Evolutionary conservation across 2,113 vertebrate genomes (phyloP).

Genomic region (Eretmochelys imbricata): DNA sequence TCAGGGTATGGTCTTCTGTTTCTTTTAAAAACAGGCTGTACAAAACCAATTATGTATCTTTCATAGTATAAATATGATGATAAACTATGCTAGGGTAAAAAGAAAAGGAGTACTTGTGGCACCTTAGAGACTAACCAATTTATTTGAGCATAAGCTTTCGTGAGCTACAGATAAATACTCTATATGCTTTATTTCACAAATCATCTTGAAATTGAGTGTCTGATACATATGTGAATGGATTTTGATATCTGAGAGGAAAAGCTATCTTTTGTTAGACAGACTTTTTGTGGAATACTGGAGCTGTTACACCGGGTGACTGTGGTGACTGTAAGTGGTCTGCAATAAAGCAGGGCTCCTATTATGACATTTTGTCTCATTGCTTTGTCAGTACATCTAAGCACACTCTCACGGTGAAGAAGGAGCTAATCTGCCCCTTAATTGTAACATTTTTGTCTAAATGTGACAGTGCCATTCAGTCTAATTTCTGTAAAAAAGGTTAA

Average conservation of each 20-base stretch:
- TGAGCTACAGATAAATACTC: not conserved
- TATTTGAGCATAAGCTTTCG: too few relatives aligned
- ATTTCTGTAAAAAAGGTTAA: slow-evolving; percentile 8
- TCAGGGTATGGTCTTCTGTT: slow-evolving; percentile 77
- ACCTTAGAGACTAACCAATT: too few relatives aligned
- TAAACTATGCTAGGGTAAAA: not conserved
- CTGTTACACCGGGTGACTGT: slow-evolving; percentile 18
- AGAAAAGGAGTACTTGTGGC: too few relatives aligned
- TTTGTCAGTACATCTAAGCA: not conserved
- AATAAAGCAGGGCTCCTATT: not conserved
- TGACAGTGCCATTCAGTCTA: not conserved
- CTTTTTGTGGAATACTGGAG: not conserved
- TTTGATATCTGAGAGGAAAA: not conserved
- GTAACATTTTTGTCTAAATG: not conserved
- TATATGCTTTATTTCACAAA: not conserved
- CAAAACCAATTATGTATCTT: not conserved
- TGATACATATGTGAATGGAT: not conserved
- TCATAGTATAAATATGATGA: not conserved
- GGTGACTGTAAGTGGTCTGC: not conserved
- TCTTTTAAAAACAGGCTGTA: not conserved
- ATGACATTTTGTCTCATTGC: slow-evolving; percentile 7
- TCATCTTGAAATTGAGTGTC: not conserved
- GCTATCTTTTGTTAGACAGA: not conserved
- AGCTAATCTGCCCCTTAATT: not conserved
- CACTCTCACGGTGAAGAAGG: not conserved